These are phyloP conservation scores for Ridgeia piscesae DNA, from an alignment of 1,140 invertebrate species.

Conservation along the genomic window DNA sequence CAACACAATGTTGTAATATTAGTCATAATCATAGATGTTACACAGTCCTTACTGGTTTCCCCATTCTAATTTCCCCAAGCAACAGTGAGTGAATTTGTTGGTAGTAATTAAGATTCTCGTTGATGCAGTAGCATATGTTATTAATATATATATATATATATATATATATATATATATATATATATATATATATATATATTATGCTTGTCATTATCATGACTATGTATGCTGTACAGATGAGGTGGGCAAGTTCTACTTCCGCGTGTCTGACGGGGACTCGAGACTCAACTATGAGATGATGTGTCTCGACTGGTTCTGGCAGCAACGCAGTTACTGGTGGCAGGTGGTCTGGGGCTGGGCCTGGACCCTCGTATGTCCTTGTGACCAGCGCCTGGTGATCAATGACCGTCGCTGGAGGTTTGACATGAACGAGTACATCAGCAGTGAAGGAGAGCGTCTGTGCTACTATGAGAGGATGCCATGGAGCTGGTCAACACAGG, in stretches of 20 bases:
- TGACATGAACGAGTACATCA: neutral
- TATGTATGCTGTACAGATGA: neutral
- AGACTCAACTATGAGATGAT: slow-evolving; percentile 5
- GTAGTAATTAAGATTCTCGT: no score
- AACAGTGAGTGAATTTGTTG: no score
- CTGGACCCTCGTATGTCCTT: neutral
- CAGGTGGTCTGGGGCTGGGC: neutral
- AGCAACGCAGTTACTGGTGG: neutral
- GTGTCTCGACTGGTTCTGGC: neutral
- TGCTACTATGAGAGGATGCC: neutral
- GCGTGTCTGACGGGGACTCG: neutral
- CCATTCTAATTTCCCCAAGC: no score
- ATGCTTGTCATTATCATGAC: neutral
- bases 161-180: no score
- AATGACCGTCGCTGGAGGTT: neutral
- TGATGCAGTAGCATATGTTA: no score
- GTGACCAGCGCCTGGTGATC: neutral
- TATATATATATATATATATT: no score
- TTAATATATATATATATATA: no score
- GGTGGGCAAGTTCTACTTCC: neutral
- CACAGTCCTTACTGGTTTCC: no score
- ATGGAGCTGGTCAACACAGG: neutral
- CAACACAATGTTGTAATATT: no score
- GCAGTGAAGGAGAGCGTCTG: neutral
- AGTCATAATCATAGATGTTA: no score